Base-by-base conservation (phyloP, 2,113 vertebrate species). In the Mustela lutreola region DNA sequence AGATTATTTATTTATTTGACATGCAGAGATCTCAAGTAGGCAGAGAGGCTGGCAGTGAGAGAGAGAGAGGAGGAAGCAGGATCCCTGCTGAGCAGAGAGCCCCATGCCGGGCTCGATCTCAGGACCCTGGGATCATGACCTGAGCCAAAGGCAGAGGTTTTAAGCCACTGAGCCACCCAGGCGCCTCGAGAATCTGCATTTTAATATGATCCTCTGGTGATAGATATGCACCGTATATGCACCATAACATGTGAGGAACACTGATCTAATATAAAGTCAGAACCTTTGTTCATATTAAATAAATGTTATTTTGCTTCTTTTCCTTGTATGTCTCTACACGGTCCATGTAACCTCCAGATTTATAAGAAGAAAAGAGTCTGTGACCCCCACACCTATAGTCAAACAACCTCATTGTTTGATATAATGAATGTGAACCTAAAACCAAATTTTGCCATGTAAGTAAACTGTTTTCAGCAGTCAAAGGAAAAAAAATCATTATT, bases 321-420 rank as follows among this genome's bases (percentile, higher is more conserved):
- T 53, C 28, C 4, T 50, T 78, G 2, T 5, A 67, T 22, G 16
- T 11, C 36, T 31, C 50, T 39, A 33, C 12, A 24, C 15, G 1
- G 58, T 39, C 22, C 63, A 16, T 81, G 7, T 48, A 79, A n/a
- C 0, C 60, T 42, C 7, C 42, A 85, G 4, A 62, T 62, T 84
- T 80, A 75, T 3, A 91, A 10, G 11, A 83, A 79, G 16, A 53
- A 39, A 42, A 79, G 15, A 1, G 1, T 4, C 9, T 53, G 4
- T 28, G 6, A 2, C 1, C 5, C 16, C 39, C 19, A 70, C 1
- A 0, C 33, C 1, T 10, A 21, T 22, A 28, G 7, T 19, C 42
- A 56, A 36, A 39, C 0, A 26, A n/a, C 6, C 15, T 71, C 3
- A 6, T 76, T 76, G 2, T n/a, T 73, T 89, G 19, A 53, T 33